phyloP scores from a whole-genome alignment of 2,888 invertebrate species.

The Apotomis turbidana region DNA sequence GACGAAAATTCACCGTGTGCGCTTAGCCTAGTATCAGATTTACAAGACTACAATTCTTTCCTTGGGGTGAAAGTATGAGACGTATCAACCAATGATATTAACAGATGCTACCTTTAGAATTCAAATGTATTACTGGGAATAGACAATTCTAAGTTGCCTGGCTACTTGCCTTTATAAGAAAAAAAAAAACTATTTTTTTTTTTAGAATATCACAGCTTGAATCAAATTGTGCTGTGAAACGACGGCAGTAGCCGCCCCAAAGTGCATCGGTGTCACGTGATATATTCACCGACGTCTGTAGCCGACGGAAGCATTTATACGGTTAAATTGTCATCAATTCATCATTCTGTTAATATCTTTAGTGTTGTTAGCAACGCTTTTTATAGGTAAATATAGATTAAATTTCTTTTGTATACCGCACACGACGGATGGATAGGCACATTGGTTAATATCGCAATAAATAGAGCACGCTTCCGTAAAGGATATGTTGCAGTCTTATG shows the following conservation, averaged over 20 bases:
- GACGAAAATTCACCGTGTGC: conserved; percentile 26
- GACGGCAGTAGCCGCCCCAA: too few relatives aligned
- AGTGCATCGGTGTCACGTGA: too few relatives aligned
- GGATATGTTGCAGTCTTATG: too few relatives aligned
- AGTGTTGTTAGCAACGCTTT: conserved; percentile 1
- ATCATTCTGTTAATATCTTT: conserved; percentile 10
- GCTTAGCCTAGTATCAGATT: conserved; percentile 34
- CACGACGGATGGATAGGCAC: neutral
- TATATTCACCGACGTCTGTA: neutral
- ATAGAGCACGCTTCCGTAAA: neutral
- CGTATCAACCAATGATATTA: conserved; percentile 4
- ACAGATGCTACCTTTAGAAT: neutral
- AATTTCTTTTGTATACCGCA: conserved; percentile 6
- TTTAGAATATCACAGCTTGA: too few relatives aligned
- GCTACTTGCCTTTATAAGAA: too few relatives aligned
- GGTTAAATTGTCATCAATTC: too few relatives aligned
- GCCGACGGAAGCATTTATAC: neutral
- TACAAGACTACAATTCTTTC: conserved; percentile 31
- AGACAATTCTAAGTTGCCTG: too few relatives aligned
- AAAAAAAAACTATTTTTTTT: too few relatives aligned
- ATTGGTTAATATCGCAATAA: neutral
- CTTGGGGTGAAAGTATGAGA: conserved; percentile 4
- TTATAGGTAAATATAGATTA: conserved; percentile 11
- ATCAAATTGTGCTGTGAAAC: too few relatives aligned
- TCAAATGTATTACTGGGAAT: too few relatives aligned